Percentiles rank a stretch among this genome's conserved stretches.
Conservation (phyloP, 1,140 invertebrate species). For the Ostrea denselamellosa region DNA sequence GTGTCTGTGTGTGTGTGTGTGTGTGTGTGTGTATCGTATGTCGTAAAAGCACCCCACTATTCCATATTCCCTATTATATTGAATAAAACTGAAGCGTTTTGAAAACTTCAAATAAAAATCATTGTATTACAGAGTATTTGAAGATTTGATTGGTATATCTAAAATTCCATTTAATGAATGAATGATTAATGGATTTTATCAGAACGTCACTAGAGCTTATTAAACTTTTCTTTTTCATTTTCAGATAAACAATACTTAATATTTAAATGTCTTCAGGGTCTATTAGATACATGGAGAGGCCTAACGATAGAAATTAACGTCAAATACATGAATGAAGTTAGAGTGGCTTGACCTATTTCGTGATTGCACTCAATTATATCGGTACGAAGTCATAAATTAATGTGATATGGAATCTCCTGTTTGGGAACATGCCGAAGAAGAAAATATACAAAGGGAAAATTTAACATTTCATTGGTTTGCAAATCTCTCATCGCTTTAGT, state of each 20-base stretch:
- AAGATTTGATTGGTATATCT: not conserved
- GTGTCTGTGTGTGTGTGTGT: too few relatives aligned
- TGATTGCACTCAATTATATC: not conserved
- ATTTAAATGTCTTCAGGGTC: constrained; percentile 38
- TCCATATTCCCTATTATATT: too few relatives aligned
- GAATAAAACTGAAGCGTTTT: too few relatives aligned
- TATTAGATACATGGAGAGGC: not conserved
- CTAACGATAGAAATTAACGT: constrained; percentile 23
- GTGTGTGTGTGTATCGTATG: too few relatives aligned
- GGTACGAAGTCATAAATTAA: constrained; percentile 24
- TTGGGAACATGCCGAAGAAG: not conserved
- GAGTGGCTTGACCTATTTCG: constrained; percentile 1
- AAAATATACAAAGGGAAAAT: too few relatives aligned
- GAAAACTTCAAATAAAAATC: too few relatives aligned
- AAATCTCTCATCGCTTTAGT: not conserved
- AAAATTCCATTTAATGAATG: not conserved
- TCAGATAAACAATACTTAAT: constrained; percentile 7
- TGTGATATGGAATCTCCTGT: not conserved
- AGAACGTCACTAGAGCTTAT: not conserved
- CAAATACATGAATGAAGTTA: constrained; percentile 34
- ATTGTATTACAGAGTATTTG: too few relatives aligned
- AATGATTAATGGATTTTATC: constrained; percentile 3
- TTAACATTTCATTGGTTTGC: not conserved
- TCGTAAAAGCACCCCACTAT: too few relatives aligned
- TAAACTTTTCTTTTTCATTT: not conserved